phyloP scores from a whole-genome alignment of 2,113 vertebrate genomes.

The chimpanzee (Pan troglodytes) region DNA sequence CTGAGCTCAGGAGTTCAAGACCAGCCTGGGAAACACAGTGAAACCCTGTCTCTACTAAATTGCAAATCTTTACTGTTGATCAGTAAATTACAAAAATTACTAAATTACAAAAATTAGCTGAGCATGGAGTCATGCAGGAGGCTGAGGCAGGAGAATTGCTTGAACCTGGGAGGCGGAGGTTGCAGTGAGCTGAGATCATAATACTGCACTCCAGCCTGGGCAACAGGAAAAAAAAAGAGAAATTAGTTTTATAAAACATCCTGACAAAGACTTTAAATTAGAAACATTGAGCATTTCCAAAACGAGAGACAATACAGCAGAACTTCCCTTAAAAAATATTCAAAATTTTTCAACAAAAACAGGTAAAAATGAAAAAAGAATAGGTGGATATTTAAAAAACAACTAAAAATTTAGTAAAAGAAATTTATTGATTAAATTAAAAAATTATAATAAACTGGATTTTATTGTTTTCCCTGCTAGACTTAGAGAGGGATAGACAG shows the following conservation, averaged over 20 bases:
- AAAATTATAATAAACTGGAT: background rate
- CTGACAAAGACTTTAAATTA: conserved; percentile 20
- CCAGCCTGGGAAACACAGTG: no score
- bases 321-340: background rate
- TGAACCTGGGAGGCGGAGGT: no score
- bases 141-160: no score
- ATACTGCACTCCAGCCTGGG: no score
- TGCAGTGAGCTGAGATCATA: no score
- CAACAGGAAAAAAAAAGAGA: no score
- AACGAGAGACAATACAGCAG: background rate
- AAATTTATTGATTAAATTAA: background rate
- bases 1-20: no score
- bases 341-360: background rate
- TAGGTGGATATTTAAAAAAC: background rate
- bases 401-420: background rate
- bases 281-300: background rate
- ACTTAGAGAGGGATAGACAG: background rate
- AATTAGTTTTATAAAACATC: background rate
- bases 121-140: no score
- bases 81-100: no score
- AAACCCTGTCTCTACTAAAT: no score
- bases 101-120: no score
- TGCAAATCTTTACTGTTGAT: no score
- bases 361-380: background rate
- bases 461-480: background rate